These are phyloP conservation scores for Ophion costatus DNA, from an alignment of 2,888 invertebrate species.

Conservation along the genomic window DNA sequence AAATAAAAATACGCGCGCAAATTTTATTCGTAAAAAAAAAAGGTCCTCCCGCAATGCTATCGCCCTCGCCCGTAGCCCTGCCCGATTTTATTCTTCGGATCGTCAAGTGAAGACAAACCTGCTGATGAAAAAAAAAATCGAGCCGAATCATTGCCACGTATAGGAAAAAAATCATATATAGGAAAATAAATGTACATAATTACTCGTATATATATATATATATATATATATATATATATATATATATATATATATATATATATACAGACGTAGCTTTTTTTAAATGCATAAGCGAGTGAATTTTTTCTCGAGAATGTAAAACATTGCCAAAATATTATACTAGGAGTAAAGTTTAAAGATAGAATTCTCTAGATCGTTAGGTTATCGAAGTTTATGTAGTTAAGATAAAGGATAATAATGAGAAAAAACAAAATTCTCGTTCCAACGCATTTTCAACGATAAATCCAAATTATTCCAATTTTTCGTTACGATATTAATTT, in stretches of 20 bases:
- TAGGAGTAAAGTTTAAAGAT: constrained; percentile 35
- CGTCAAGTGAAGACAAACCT: neutral
- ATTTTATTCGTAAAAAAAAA: constrained; percentile 33
- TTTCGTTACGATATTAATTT: constrained; percentile 3
- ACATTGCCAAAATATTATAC: constrained; percentile 63
- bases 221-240: neutral
- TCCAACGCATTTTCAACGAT: constrained; percentile 22
- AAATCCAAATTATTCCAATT: constrained; percentile 2
- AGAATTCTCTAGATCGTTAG: constrained; percentile 42
- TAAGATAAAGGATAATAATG: constrained; percentile 31
- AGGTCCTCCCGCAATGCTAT: constrained; percentile 39
- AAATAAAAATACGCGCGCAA: constrained; percentile 4
- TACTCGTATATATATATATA: neutral
- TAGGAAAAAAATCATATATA: constrained; percentile 38
- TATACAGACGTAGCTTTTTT: constrained; percentile 25
- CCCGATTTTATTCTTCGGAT: constrained; percentile 12
- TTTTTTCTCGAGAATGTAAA: constrained; percentile 38
- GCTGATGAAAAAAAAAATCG: constrained; percentile 16
- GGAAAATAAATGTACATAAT: constrained; percentile 58
- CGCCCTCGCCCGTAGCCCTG: constrained; percentile 16
- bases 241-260: neutral
- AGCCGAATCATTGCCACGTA: constrained; percentile 57
- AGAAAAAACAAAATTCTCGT: constrained; percentile 15
- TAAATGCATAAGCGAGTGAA: constrained; percentile 17
- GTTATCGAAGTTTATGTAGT: constrained; percentile 39